Conservation (phyloP, 2,888 invertebrate genomes). For the Dyspetes luteomarginatus region DNA sequence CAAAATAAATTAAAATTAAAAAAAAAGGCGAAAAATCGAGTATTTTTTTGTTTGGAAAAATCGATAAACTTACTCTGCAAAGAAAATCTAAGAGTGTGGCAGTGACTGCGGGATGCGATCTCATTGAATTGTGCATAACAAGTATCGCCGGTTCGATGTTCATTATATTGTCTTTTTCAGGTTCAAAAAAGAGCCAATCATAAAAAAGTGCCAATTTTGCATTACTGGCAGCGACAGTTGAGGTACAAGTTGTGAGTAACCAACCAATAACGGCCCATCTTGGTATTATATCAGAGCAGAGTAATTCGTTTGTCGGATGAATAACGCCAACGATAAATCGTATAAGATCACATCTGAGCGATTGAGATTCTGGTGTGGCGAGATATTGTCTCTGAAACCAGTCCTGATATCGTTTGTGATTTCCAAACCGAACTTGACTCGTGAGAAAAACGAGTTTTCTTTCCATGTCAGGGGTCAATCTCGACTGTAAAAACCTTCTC, state of each 20-base stretch:
- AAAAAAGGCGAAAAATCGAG: neutral
- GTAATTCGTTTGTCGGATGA: constrained; percentile 95
- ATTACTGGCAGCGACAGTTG: constrained; percentile 94
- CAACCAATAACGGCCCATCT: constrained; percentile 98
- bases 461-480: constrained; percentile 97
- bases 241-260: constrained; percentile 95
- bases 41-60: neutral
- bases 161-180: constrained; percentile 97
- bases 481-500: constrained; percentile 91
- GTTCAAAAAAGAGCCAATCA: constrained; percentile 96
- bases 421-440: constrained; percentile 93
- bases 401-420: constrained; percentile 96
- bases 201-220: constrained; percentile 96
- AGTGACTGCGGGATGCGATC: constrained; percentile 95
- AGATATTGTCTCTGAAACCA: constrained; percentile 97
- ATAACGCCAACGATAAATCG: constrained; percentile 97
- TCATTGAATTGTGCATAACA: constrained; percentile 97
- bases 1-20: neutral
- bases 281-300: constrained; percentile 97
- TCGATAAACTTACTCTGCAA: constrained; percentile 86
- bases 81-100: constrained; percentile 95
- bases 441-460: constrained; percentile 94
- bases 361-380: constrained; percentile 95
- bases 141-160: constrained; percentile 97
- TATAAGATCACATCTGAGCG: constrained; percentile 95